Percentiles rank a stretch among this genome's conserved stretches.
phyloP scores from a whole-genome alignment of 2,888 invertebrate species.

The Clunio marinus region DNA sequence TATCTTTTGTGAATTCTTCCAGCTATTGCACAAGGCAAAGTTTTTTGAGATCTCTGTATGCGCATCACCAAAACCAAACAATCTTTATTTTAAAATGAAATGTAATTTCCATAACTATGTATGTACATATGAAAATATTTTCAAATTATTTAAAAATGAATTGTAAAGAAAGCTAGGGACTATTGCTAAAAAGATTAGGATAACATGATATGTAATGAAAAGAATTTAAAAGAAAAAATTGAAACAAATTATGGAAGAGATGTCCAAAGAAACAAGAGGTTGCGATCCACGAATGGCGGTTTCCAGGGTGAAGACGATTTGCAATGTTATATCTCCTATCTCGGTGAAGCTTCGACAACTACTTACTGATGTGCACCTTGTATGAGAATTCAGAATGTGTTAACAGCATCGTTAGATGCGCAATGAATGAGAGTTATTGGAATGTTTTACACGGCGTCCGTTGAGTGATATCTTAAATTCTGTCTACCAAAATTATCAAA shows the following conservation, averaged over 20 bases:
- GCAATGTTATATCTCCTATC: background rate
- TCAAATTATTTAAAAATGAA: background rate
- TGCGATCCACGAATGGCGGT: too few species aligned
- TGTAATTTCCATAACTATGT: background rate
- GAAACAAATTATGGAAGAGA: background rate
- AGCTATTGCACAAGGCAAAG: background rate
- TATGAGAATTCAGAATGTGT: background rate
- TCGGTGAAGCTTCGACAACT: too few species aligned
- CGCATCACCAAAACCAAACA: too few species aligned
- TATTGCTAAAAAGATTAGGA: background rate
- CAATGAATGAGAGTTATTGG: background rate
- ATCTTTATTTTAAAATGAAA: background rate
- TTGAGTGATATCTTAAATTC: background rate
- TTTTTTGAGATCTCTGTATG: too few species aligned
- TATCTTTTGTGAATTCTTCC: background rate
- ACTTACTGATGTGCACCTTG: constrained; percentile 5
- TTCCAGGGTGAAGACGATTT: background rate
- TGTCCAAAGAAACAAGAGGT: too few species aligned
- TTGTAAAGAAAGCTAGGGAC: background rate
- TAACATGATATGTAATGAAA: background rate
- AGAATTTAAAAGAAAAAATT: background rate
- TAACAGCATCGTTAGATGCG: background rate
- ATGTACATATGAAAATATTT: background rate
- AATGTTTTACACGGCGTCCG: background rate
- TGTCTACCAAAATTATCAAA: background rate